Evolutionary conservation across 2,113 vertebrate species (phyloP).

Genomic region (Hipposideros armiger): DNA sequence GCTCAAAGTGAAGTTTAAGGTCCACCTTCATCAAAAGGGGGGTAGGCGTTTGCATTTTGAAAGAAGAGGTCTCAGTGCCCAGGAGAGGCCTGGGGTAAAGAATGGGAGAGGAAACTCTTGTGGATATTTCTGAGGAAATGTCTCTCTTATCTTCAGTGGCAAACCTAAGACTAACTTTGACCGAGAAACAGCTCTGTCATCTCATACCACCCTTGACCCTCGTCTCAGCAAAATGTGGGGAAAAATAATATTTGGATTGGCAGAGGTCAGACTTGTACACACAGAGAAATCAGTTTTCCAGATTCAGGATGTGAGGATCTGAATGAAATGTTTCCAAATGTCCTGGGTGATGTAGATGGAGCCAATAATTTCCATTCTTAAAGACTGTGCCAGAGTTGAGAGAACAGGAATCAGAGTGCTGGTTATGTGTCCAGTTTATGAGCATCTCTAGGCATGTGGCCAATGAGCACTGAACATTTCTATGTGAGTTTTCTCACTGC

Average conservation of each 20-base stretch:
- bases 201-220: not conserved
- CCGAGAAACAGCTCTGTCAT: not conserved
- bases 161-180: not conserved
- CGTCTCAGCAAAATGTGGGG: not conserved
- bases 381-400: not conserved
- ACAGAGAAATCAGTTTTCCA: not conserved
- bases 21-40: not conserved
- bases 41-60: not conserved
- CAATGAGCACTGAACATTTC: not conserved
- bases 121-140: not conserved
- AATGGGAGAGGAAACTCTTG: not conserved
- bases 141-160: not conserved
- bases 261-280: not conserved
- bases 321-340: not conserved
- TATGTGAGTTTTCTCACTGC: not conserved
- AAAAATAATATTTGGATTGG: not conserved
- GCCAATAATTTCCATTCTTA: constrained; percentile 1
- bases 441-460: not conserved
- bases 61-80: not conserved
- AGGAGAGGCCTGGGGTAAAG: not conserved
- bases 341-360: not conserved
- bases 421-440: not conserved
- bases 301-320: not conserved
- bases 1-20: not conserved
- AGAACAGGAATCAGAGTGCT: not conserved